Evolutionary conservation across 1,140 invertebrate species (phyloP), one percentile per base, ranked within the genome.

Genomic region (Metaphire vulgaris): DNA sequence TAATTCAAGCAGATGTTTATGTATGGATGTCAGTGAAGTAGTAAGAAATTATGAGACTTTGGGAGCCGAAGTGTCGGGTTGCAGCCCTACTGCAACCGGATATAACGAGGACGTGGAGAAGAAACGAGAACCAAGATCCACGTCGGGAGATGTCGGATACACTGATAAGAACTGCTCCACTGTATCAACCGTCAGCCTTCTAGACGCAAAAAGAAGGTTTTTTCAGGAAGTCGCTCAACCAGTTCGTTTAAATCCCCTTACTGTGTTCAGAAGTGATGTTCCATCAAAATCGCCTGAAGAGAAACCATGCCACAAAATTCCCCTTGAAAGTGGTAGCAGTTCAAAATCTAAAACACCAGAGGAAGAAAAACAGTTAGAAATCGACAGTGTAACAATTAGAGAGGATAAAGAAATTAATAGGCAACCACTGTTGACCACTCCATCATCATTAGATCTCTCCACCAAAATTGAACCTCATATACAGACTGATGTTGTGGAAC

Each of bases 191-290:
- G 71, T 14, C 28, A 74, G 70, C 21, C 26, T 77, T 21, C 33
- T 29, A 15, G 76, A 77, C 34, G 76, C 76, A 33, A 77, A 77
- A 29, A 66, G 73, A 33, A n/a, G 56, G n/a, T 78, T 78, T 69
- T 78, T 78, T 33, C 74, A n/a, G 16, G 77, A 78, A 29, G n/a
- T 72, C 1, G 28, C 77, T 21, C 73, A 75, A 30, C 73, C 74
- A 31, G 73, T 78, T 0, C 69, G 77, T 26, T 70, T 78, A 30
- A 72, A 75, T 69, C 77, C 33, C 33, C 2, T 28, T 28, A 32
- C 34, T 33, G 15, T 75, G 1, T 71, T 74, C 28, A 69, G 29
- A 34, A 71, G 74, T 21, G 33, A 33, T 68, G 33, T n/a, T 41
- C 26, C n/a, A n/a, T n/a, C n/a, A n/a, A n/a, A n/a, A n/a, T 56